phyloP scores from a whole-genome alignment of 2,888 invertebrate species.

The Yponomeuta sedellus region DNA sequence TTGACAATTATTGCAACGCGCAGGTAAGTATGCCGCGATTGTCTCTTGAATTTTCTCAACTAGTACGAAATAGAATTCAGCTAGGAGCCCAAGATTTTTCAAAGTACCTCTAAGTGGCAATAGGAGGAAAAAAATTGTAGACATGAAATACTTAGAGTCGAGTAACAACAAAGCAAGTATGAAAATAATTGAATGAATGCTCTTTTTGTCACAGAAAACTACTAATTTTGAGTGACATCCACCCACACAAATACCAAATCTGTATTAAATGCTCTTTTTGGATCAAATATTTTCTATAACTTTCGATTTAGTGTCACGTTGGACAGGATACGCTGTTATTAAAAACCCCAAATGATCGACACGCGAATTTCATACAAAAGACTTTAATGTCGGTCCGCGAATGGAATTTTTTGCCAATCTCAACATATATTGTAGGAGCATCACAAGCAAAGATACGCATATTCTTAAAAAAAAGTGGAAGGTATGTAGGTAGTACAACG shows the following conservation, averaged over 20 bases:
- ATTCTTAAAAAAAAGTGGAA: not conserved
- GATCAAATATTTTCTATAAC: constrained; percentile 46
- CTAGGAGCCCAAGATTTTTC: too few relatives aligned
- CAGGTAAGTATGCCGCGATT: too few relatives aligned
- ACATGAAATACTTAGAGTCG: too few relatives aligned
- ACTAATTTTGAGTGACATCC: constrained; percentile 62
- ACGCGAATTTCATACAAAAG: constrained; percentile 18
- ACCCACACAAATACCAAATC: constrained; percentile 61
- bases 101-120: too few relatives aligned
- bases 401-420: constrained; percentile 11
- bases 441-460: not conserved
- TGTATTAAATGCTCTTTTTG: constrained; percentile 67
- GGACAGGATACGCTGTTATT: constrained; percentile 50
- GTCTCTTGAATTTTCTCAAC: too few relatives aligned
- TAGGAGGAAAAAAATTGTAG: too few relatives aligned
- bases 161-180: too few relatives aligned
- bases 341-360: constrained; percentile 37
- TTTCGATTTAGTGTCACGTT: constrained; percentile 48
- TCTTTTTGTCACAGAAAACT: constrained; percentile 35
- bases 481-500: not conserved
- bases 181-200: constrained; percentile 16
- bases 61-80: too few relatives aligned
- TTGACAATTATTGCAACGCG: too few relatives aligned
- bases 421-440: not conserved
- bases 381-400: not conserved